These are phyloP conservation scores for Aquatica leii DNA, from an alignment of 2,888 invertebrate genomes.

Conservation along the genomic window DNA sequence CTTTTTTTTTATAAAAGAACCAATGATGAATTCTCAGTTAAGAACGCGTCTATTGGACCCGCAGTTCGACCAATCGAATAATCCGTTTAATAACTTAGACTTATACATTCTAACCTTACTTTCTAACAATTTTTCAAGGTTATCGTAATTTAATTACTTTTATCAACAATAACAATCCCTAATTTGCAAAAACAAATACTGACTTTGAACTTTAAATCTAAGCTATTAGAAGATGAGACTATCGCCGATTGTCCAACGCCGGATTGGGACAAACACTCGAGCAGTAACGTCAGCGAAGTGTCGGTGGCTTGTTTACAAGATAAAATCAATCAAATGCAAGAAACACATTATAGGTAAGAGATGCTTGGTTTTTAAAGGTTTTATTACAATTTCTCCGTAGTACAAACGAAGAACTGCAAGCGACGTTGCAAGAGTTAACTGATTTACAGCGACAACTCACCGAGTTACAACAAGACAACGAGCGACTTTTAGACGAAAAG, in stretches of 20 bases:
- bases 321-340: conserved; percentile 92
- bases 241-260: conserved; percentile 78
- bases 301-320: conserved; percentile 94
- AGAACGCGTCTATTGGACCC: no score
- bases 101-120: no score
- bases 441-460: conserved; percentile 88
- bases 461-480: conserved; percentile 88
- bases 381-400: conserved; percentile 60
- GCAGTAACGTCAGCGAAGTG: conserved; percentile 86
- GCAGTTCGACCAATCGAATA: no score
- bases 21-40: no score
- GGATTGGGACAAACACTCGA: conserved; percentile 93
- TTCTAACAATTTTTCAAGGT: no score
- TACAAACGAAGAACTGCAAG: conserved; percentile 91
- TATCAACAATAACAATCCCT: background rate
- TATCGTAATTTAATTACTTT: background rate
- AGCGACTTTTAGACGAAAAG: conserved; percentile 87
- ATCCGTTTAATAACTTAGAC: no score
- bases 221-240: conserved; percentile 51
- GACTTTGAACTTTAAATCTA: conserved; percentile 10
- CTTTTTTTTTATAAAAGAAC: no score
- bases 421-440: conserved; percentile 90
- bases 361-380: background rate
- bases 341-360: conserved; percentile 78
- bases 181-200: background rate